These are phyloP conservation scores for Indicator indicator DNA, from an alignment of 2,113 vertebrate genomes.

Conservation along the genomic window DNA sequence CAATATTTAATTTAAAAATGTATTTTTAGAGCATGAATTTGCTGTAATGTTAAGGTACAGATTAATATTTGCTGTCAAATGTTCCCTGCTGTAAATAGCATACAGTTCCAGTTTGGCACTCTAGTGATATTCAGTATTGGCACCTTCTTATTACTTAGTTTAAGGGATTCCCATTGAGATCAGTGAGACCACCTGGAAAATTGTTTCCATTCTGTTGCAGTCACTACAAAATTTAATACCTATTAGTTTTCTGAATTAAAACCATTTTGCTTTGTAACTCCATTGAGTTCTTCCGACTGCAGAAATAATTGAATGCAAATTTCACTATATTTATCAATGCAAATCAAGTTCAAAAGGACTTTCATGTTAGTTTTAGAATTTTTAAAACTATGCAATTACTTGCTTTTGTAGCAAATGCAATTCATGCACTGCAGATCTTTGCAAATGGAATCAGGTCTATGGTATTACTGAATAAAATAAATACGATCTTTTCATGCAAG, in stretches of 20 bases:
- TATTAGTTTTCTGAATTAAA: conserved; percentile 11
- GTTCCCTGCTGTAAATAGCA: neutral
- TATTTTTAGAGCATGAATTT: neutral
- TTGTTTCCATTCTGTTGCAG: neutral
- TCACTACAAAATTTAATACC: conserved; percentile 30
- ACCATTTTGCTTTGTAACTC: neutral
- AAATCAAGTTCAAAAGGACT: neutral
- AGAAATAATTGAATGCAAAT: conserved; percentile 7
- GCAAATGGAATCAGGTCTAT: neutral
- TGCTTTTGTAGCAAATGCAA: neutral
- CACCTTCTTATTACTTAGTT: neutral
- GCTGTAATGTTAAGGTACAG: neutral
- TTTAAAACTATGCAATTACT: neutral
- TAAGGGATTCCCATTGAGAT: neutral
- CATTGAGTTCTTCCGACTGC: neutral
- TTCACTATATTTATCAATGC: neutral
- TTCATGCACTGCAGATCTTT: neutral
- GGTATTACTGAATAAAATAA: neutral
- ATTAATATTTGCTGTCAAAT: conserved; percentile 25
- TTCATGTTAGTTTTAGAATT: neutral
- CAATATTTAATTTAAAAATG: neutral
- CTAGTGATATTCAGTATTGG: neutral
- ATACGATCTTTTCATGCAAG: neutral
- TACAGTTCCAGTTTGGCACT: neutral
- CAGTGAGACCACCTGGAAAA: conserved; percentile 35